These are phyloP conservation scores for Mythimna albipuncta DNA, from an alignment of 2,888 invertebrate genomes.

Conservation along the genomic window DNA sequence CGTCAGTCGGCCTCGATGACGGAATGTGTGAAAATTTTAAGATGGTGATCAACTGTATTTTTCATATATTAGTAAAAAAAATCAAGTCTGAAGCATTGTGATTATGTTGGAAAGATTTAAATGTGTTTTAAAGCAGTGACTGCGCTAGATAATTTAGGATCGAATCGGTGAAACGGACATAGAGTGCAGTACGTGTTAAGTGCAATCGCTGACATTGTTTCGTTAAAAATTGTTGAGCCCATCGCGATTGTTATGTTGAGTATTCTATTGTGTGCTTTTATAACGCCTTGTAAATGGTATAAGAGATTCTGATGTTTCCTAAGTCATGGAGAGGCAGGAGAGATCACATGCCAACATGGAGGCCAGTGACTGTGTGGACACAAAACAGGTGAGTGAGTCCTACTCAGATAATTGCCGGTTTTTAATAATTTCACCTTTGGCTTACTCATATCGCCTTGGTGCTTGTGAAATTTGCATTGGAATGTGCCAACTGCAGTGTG, in stretches of 20 bases:
- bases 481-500: conserved; percentile 59
- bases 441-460: conserved; percentile 71
- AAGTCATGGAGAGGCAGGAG: conserved; percentile 88
- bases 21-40: conserved; percentile 89
- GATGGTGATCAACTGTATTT: conserved; percentile 89
- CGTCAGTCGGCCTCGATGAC: conserved; percentile 89
- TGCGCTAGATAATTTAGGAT: conserved; percentile 58
- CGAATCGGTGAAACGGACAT: conserved; percentile 70
- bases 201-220: conserved; percentile 89
- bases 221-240: conserved; percentile 84
- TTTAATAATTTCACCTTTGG: conserved; percentile 78
- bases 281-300: conserved; percentile 81
- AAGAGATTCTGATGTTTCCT: conserved; percentile 89
- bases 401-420: conserved; percentile 84
- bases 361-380: conserved; percentile 91
- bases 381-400: conserved; percentile 92
- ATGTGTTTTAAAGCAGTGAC: conserved; percentile 74
- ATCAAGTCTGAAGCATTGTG: conserved; percentile 74
- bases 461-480: conserved; percentile 68
- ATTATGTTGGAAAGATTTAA: conserved; percentile 68
- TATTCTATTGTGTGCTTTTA: conserved; percentile 82
- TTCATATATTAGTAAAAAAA: conserved; percentile 75
- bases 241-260: conserved; percentile 89
- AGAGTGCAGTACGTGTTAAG: conserved; percentile 83
- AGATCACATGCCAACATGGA: conserved; percentile 91